phyloP scores from a whole-genome alignment of 2,888 invertebrate genomes.

The Chironomus riparius region DNA sequence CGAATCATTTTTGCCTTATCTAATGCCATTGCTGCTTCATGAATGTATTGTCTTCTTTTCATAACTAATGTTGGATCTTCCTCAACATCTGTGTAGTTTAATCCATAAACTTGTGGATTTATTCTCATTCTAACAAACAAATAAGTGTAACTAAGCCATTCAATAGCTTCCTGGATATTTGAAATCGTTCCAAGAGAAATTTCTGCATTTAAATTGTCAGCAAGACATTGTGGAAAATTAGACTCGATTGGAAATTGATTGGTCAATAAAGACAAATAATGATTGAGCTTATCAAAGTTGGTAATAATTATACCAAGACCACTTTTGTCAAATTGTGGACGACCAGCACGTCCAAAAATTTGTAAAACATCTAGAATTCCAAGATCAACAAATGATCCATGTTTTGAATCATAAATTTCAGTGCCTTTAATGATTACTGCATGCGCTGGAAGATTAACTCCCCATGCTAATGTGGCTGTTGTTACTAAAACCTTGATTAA shows the following conservation, averaged over 20 bases:
- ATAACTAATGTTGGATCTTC: conserved; percentile 72
- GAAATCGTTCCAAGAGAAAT: conserved; percentile 92
- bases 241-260: conserved; percentile 98
- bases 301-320: conserved; percentile 96
- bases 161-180: conserved; percentile 90
- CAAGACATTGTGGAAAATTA: conserved; percentile 82
- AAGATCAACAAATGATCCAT: conserved; percentile 87
- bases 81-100: conserved; percentile 52
- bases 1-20: conserved; percentile 93
- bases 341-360: conserved; percentile 96
- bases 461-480: conserved; percentile 98
- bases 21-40: conserved; percentile 68
- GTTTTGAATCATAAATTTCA: conserved; percentile 93
- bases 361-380: conserved; percentile 95
- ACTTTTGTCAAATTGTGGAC: conserved; percentile 92
- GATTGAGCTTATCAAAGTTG: conserved; percentile 78
- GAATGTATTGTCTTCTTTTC: conserved; percentile 68
- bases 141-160: conserved; percentile 97
- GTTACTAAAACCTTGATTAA: conserved; percentile 84
- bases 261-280: conserved; percentile 87
- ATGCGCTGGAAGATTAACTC: conserved; percentile 68
- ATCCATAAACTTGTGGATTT: conserved; percentile 72
- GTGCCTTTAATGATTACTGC: conserved; percentile 47
- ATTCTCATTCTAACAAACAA: conserved; percentile 86
- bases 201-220: conserved; percentile 98